Percentiles rank a stretch among this genome's conserved stretches.
These are phyloP conservation scores for Epinotia ramella DNA, from an alignment of 2,888 invertebrate species.

Conservation along the genomic window DNA sequence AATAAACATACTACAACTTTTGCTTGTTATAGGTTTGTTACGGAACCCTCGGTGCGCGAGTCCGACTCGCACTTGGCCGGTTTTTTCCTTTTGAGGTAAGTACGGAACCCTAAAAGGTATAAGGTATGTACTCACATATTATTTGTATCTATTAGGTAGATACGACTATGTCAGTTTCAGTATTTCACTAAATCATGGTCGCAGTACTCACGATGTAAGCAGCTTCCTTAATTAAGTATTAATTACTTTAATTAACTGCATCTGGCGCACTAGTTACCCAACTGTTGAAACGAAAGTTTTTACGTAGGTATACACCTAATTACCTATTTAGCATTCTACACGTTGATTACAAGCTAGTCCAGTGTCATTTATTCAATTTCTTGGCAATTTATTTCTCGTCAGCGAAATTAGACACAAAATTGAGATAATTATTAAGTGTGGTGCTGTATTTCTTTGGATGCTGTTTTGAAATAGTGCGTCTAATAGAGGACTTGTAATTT, in stretches of 20 bases:
- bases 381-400: neutral
- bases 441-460: neutral
- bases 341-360: too few species aligned
- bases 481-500: neutral
- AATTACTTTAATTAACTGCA: conserved; percentile 16
- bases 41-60: too few species aligned
- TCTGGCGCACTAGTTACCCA: conserved; percentile 7
- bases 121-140: too few species aligned
- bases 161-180: neutral
- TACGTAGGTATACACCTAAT: neutral
- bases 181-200: conserved; percentile 2
- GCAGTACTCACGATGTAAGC: neutral
- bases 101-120: too few species aligned
- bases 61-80: too few species aligned
- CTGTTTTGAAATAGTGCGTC: neutral
- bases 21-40: too few species aligned
- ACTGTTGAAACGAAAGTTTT: conserved; percentile 11
- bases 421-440: neutral
- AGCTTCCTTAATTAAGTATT: conserved; percentile 21
- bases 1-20: too few species aligned
- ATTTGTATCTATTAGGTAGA: too few species aligned
- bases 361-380: neutral
- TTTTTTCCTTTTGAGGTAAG: too few species aligned
- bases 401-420: neutral
- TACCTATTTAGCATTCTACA: neutral